A percentile compares a stretch with the other conserved stretches of the same genome.
These are phyloP conservation scores for Melipona bicolor DNA, from an alignment of 2,888 invertebrate species.

Conservation along the genomic window DNA sequence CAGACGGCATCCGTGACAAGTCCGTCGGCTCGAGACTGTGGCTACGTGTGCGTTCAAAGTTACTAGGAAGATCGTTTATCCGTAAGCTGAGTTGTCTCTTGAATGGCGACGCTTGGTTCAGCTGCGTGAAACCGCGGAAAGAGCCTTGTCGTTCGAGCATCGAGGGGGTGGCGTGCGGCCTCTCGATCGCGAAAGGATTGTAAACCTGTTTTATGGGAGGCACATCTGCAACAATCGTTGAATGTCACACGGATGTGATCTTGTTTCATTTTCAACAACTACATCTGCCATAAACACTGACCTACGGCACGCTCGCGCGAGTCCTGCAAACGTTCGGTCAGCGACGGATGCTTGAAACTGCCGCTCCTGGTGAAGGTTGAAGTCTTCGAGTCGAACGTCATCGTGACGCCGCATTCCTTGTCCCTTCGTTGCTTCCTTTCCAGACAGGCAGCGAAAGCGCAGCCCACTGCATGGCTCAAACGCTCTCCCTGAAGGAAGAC, in stretches of 20 bases:
- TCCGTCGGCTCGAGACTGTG: slow-evolving; percentile 84
- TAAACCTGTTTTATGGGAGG: slow-evolving; percentile 87
- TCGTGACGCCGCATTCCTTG: slow-evolving; percentile 97
- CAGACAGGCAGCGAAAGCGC: slow-evolving; percentile 99
- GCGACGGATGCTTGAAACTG: slow-evolving; percentile 93
- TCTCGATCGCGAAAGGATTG: slow-evolving; percentile 97
- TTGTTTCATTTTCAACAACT: neutral
- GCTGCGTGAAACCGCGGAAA: slow-evolving; percentile 94
- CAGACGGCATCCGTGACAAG: slow-evolving; percentile 81
- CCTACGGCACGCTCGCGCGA: slow-evolving; percentile 87
- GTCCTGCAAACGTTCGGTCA: slow-evolving; percentile 90
- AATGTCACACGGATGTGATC: neutral
- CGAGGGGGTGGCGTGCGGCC: slow-evolving; percentile 97
- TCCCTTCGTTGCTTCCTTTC: slow-evolving; percentile 99
- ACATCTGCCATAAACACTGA: slow-evolving; percentile 73
- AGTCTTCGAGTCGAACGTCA: slow-evolving; percentile 95
- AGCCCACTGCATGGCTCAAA: slow-evolving; percentile 99
- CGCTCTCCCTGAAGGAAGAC: slow-evolving; percentile 92
- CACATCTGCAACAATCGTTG: slow-evolving; percentile 76
- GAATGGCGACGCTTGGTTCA: slow-evolving; percentile 94
- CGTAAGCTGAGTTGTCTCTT: slow-evolving; percentile 98
- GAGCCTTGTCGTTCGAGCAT: slow-evolving; percentile 98
- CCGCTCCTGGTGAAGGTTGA: slow-evolving; percentile 97
- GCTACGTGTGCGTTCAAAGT: slow-evolving; percentile 90
- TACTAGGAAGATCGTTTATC: slow-evolving; percentile 97